Evolutionary conservation across 2,888 invertebrate species (phyloP).

Genomic region (Diaprepes abbreviatus): DNA sequence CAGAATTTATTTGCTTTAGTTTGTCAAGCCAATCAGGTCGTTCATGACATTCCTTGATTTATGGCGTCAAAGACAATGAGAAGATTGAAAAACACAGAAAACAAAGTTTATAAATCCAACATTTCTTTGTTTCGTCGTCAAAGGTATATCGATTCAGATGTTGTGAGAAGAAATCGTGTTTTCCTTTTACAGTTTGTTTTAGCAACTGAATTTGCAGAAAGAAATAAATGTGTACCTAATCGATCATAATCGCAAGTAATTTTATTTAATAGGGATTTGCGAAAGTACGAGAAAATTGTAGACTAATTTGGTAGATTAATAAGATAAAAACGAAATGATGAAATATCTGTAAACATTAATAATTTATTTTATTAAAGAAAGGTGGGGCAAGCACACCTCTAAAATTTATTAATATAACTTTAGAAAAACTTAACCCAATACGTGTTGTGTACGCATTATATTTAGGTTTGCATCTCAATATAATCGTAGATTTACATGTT

Average conservation of each 20-base stretch:
- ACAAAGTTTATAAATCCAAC: constrained; percentile 38
- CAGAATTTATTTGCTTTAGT: constrained; percentile 47
- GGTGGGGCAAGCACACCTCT: too few species aligned
- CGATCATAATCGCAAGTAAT: not conserved
- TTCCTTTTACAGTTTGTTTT: constrained; percentile 25
- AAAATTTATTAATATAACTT: too few species aligned
- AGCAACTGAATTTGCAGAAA: constrained; percentile 4
- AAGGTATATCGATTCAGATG: constrained; percentile 22
- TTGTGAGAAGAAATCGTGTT: constrained; percentile 25
- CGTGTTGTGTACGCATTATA: too few species aligned
- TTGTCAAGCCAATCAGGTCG: constrained; percentile 46
- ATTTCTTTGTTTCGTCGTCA: constrained; percentile 23
- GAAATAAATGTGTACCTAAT: constrained; percentile 14
- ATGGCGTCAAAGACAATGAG: constrained; percentile 37
- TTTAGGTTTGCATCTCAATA: too few species aligned
- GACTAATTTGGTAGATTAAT: not conserved
- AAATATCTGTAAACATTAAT: too few species aligned
- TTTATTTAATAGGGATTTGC: constrained; percentile 9
- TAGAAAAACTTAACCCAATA: too few species aligned
- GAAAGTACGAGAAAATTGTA: not conserved
- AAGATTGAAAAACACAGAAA: constrained; percentile 37
- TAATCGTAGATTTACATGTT: too few species aligned
- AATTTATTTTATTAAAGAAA: too few species aligned
- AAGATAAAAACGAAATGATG: too few species aligned
- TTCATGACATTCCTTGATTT: constrained; percentile 40